phyloP scores from a whole-genome alignment of 64 coral and sea anemone species.

The Platygyra sinensis region DNA sequence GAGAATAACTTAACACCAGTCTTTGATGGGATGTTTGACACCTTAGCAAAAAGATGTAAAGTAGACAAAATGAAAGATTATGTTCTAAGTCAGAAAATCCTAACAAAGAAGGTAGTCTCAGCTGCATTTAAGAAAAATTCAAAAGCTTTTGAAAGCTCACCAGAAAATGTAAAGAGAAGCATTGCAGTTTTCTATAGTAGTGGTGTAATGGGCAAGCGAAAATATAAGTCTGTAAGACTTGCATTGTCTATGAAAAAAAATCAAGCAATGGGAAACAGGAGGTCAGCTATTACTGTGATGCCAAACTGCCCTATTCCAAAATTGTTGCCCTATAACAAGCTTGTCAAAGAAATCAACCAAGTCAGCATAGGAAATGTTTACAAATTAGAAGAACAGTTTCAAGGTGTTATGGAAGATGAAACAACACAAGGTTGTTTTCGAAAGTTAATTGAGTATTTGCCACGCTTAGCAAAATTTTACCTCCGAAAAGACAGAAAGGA shows the following conservation, averaged over 20 bases:
- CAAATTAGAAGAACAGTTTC: constrained; percentile 21
- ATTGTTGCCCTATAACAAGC: constrained; percentile 27
- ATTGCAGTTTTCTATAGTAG: constrained; percentile 27
- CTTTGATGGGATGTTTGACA: constrained; percentile 73
- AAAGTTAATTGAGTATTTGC: constrained; percentile 14
- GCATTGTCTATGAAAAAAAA: constrained; percentile 34
- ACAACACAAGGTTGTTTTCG: not conserved
- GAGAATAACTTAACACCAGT: constrained; percentile 49
- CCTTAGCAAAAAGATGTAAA: constrained; percentile 74
- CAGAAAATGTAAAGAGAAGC: constrained; percentile 40
- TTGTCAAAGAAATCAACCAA: constrained; percentile 14
- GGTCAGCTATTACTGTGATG: constrained; percentile 18
- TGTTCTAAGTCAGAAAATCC: constrained; percentile 32
- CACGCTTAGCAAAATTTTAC: constrained; percentile 28
- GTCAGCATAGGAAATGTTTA: constrained; percentile 36
- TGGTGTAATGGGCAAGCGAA: constrained; percentile 30
- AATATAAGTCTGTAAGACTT: constrained; percentile 37
- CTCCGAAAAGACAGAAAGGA: not conserved
- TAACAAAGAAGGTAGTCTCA: constrained; percentile 53
- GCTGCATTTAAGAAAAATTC: constrained; percentile 32
- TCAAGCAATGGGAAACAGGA: not conserved
- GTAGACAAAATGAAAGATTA: constrained; percentile 52
- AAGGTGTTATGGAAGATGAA: constrained; percentile 34
- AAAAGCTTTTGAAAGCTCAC: constrained; percentile 52
- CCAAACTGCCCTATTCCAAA: constrained; percentile 34